These are phyloP conservation scores for Polydrusus tereticollis DNA, from an alignment of 2,888 invertebrate genomes.

Conservation along the genomic window DNA sequence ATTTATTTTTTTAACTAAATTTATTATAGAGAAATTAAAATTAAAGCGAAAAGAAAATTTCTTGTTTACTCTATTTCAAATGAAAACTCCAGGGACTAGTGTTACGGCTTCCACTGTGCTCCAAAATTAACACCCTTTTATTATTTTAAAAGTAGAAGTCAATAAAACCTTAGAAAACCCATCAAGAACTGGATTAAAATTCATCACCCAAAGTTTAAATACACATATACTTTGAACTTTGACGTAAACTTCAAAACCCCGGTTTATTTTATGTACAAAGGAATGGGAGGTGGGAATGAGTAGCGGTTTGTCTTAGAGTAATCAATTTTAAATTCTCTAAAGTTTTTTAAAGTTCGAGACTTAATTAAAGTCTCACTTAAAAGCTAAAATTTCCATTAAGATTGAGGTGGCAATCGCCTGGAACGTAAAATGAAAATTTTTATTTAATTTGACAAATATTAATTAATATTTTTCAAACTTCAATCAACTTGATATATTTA, in stretches of 20 bases:
- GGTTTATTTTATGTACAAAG: neutral
- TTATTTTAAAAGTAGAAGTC: neutral
- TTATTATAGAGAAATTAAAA: too few species aligned
- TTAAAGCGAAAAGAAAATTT: too few species aligned
- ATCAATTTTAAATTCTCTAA: neutral
- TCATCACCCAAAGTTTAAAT: neutral
- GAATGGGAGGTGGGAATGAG: neutral
- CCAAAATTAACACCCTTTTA: too few species aligned
- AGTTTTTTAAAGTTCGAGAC: neutral
- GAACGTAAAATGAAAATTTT: neutral
- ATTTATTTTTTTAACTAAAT: too few species aligned
- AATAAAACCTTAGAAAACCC: neutral
- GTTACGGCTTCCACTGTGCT: too few species aligned
- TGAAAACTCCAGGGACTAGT: neutral
- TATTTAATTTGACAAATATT: neutral
- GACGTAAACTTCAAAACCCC: neutral
- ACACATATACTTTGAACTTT: neutral
- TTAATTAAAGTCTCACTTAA: neutral
- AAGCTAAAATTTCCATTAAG: neutral
- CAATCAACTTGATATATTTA: neutral
- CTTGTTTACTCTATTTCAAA: too few species aligned
- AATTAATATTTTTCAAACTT: neutral
- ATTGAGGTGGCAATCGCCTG: neutral
- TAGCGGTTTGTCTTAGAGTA: neutral
- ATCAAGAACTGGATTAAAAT: neutral